Base-by-base conservation (phyloP, 2,888 invertebrate species). In the Zonitis immaculata region DNA sequence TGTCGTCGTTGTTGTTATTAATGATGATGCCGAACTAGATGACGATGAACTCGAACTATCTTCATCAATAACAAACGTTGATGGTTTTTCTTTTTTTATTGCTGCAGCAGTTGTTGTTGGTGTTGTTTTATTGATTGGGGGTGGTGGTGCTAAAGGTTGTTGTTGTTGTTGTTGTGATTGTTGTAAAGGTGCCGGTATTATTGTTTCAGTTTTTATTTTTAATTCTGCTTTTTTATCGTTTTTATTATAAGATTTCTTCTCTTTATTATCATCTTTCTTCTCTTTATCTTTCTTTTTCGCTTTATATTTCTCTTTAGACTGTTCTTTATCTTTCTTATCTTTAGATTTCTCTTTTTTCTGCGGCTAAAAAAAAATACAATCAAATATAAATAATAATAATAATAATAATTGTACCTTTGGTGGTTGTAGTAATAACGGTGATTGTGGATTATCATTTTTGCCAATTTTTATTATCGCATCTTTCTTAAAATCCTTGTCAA, bases 261-360 rank as follows among this genome's bases (percentile, higher is more conserved):
- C 82, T 66, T 81, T 80, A 57, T 81, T 80, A 58, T 83, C 82
- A 61, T 79, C 80, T 61, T 78, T 65, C 47, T 78, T 65, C 47
- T 72, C 73, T 59, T 73, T 76, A 11, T 80, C 79, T 57, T 77
- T 78, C 60, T 80, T 79, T 62, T 80, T 80, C 60, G 81, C 79
- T 57, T 80, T 81, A 56, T 80, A 74, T 73, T 75, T 70, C 43
- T 72, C 70, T 43, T 76, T 78, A 16, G 60, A 55, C 58, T 76
- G 79, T 58, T 81, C 80, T 56, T 67, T 78, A 78, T 71, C 77
- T 80, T 60, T 70, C 66, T 73, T 76, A 80, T 61, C 77, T 79
- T 47, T 43, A 20, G 68, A 61, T 55, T 55, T 72, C 66, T 74
- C 71, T 72, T 81, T 67, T 61, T 62, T 14, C 62, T 62, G 22